phyloP scores from a whole-genome alignment of 1,140 invertebrate genomes.

The Bombus sibiricus region DNA sequence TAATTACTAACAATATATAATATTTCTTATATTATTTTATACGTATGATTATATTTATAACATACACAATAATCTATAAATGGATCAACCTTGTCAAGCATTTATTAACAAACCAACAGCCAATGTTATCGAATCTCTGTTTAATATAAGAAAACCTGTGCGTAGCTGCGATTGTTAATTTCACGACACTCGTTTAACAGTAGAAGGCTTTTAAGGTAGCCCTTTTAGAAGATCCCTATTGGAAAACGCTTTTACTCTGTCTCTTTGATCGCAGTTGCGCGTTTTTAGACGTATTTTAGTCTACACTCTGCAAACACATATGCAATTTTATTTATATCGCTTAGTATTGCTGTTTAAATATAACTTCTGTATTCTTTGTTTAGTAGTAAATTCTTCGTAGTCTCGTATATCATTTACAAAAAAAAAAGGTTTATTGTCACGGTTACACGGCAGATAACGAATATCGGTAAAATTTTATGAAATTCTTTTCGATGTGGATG shows the following conservation, averaged over 20 bases:
- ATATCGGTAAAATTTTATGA: constrained; percentile 1
- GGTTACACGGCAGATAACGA: not conserved
- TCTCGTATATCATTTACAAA: not conserved
- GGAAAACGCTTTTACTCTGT: constrained; percentile 15
- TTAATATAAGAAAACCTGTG: constrained; percentile 27
- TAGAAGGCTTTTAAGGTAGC: constrained; percentile 24
- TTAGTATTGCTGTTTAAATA: constrained; percentile 44
- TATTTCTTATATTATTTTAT: not conserved
- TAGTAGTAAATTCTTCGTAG: constrained; percentile 3
- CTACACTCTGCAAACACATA: constrained; percentile 21
- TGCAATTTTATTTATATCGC: constrained; percentile 32
- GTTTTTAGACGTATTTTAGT: constrained; percentile 18
- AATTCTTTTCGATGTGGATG: not conserved
- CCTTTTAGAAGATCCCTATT: not conserved
- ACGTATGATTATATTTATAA: not conserved
- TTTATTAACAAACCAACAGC: constrained; percentile 73
- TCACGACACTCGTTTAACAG: constrained; percentile 26
- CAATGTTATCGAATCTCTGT: constrained; percentile 61
- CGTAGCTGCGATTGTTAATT: constrained; percentile 47
- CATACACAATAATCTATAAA: too few relatives aligned
- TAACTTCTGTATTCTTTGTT: constrained; percentile 21
- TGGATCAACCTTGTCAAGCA: constrained; percentile 38
- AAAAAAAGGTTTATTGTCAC: not conserved
- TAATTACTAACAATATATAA: not conserved
- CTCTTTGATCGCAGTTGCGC: constrained; percentile 43